Conservation (phyloP, 2,888 invertebrate species). For the Drosophila sordidapex region DNA sequence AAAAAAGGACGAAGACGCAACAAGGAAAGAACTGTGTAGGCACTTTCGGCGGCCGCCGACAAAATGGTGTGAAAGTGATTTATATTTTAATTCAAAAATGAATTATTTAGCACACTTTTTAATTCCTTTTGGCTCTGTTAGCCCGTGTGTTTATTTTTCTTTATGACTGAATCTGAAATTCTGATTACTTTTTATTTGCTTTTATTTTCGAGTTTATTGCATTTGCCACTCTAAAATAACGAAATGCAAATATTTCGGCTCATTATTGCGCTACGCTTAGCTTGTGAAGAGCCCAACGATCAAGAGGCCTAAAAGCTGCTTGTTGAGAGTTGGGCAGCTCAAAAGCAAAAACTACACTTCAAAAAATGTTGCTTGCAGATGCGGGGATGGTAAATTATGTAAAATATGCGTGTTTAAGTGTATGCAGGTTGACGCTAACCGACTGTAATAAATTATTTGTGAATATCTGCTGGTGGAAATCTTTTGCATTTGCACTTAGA, state of each 20-base stretch:
- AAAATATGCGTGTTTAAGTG: slow-evolving; percentile 40
- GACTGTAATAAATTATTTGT: not conserved
- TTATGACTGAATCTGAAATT: slow-evolving; percentile 76
- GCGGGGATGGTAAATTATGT: slow-evolving; percentile 17
- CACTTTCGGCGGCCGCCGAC: slow-evolving; percentile 47
- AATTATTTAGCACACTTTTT: slow-evolving; percentile 82
- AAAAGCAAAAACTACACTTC: slow-evolving; percentile 27
- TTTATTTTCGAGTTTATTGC: slow-evolving; percentile 74
- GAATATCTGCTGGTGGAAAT: not conserved
- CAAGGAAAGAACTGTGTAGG: slow-evolving; percentile 14
- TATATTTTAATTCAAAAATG: slow-evolving; percentile 82
- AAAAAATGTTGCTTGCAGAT: slow-evolving; percentile 43
- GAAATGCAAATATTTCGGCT: slow-evolving; percentile 73
- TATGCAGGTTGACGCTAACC: not conserved
- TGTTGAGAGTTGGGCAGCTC: slow-evolving; percentile 45
- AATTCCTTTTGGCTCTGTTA: slow-evolving; percentile 68
- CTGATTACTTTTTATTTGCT: slow-evolving; percentile 77
- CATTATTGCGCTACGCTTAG: slow-evolving; percentile 80
- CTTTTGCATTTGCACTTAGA: not conserved
- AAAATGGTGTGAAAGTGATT: slow-evolving; percentile 82
- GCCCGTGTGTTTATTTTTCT: slow-evolving; percentile 48
- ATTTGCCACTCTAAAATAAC: slow-evolving; percentile 53
- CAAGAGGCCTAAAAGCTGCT: slow-evolving; percentile 68
- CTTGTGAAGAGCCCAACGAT: slow-evolving; percentile 23
- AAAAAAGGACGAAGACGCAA: slow-evolving; percentile 41